Evolutionary conservation across 2,797 vertebrate genomes (phyloP), one percentile per base, ranked within the genome.

Genomic region (Eurystomus glaucurus): DNA sequence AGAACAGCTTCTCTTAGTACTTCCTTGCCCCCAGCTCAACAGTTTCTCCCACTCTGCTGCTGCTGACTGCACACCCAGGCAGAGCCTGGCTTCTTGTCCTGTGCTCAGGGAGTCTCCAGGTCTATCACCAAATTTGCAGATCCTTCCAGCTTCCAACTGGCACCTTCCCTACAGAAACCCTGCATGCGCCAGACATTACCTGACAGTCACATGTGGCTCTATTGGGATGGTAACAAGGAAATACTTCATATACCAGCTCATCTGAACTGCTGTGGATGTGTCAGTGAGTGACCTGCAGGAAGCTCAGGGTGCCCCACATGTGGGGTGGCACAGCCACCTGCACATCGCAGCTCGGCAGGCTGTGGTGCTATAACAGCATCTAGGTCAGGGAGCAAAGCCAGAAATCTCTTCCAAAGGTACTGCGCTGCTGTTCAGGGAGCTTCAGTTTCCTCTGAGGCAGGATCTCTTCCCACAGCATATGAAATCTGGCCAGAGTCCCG

Each of bases 361-460:
- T 41, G 33, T 2, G 3, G 71, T 8, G 18, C 0, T 46, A 15
- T 15, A 31, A 62, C 14, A 52, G 58, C 69, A 51, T 26, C 88
- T 12, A 84, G 72, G 39, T 58, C 68, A 83, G 68, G 82, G 58
- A 93, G 37, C 43, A 80, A 80, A 88, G 82, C 79, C 88, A 94
- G 60, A 55, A 92, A 65, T 62, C 64, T 57, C 60, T 83, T 93
- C 78, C 78, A 85, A 83, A 92, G 76, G 77, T 46, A 31, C 26
- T 37, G 37, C 66, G 37, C 71, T 72, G 54, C 76, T 72, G 69
- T 46, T 80, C 69, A 66, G 60, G 69, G 71, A 85, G 41, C 83
- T 84, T 74, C 14, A 1, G 5, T 62, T 92, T 88, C 64, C 62
- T 52, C 54, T 1, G 1, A 71, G 58, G 83, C 79, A 88, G 68